phyloP scores from a whole-genome alignment of 1,140 invertebrate genomes.

The Neoseiulus cucumeris region DNA sequence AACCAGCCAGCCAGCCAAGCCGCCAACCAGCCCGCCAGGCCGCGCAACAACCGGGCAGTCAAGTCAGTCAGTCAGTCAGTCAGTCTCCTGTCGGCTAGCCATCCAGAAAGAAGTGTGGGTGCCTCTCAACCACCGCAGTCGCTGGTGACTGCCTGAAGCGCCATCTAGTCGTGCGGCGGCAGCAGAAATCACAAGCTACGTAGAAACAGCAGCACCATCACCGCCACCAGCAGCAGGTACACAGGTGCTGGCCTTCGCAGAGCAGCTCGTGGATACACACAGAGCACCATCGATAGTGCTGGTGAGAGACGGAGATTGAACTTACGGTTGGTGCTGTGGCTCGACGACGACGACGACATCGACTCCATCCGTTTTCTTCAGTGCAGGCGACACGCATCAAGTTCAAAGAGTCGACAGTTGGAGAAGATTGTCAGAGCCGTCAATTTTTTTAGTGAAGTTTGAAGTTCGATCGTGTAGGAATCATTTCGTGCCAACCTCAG shows the following conservation, averaged over 20 bases:
- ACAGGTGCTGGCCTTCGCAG: conserved; percentile 11
- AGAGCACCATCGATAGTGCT: conserved; percentile 5
- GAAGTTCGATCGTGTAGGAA: too few species aligned
- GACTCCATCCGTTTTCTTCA: background rate
- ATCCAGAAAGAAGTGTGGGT: too few species aligned
- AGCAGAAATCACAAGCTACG: background rate
- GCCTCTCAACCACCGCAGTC: background rate
- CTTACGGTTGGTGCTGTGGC: background rate
- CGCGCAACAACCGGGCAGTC: too few species aligned
- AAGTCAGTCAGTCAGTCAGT: too few species aligned
- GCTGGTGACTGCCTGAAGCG: background rate
- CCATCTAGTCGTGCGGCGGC: background rate
- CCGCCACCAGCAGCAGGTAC: background rate
- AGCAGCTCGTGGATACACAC: background rate
- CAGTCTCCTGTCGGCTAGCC: too few species aligned
- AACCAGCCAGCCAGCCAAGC: too few species aligned
- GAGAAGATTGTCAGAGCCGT: too few species aligned
- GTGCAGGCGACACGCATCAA: background rate
- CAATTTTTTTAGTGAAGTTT: too few species aligned
- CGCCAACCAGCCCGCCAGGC: too few species aligned
- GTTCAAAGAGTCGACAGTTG: too few species aligned
- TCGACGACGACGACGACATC: background rate
- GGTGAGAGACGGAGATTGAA: too few species aligned
- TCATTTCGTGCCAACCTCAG: too few species aligned
- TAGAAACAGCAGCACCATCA: background rate